A percentile compares a stretch with the other conserved stretches of the same genome.
Evolutionary conservation across 1,140 invertebrate species (phyloP).

Genomic region (Drosophila sp.): DNA sequence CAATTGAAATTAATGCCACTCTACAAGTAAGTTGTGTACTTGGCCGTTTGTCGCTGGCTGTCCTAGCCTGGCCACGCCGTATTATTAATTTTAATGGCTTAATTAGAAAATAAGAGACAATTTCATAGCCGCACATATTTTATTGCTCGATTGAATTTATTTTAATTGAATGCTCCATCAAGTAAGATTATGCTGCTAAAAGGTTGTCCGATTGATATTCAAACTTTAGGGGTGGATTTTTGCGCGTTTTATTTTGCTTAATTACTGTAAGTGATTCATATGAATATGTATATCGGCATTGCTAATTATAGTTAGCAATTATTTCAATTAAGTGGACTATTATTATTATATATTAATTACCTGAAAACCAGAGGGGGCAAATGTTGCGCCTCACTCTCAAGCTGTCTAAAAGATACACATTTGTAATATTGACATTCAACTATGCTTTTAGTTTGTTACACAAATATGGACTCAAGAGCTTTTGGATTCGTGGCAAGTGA

Average conservation of each 20-base stretch:
- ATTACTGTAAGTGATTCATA: neutral
- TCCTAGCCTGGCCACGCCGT: slow-evolving; percentile 37
- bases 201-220: neutral
- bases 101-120: slow-evolving; percentile 72
- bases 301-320: neutral
- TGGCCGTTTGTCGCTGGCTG: neutral
- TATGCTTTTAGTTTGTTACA: too few species aligned
- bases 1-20: slow-evolving; percentile 36
- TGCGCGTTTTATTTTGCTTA: neutral
- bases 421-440: too few species aligned
- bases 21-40: slow-evolving; percentile 3
- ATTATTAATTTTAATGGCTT: slow-evolving; percentile 76
- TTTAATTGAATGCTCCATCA: slow-evolving; percentile 43
- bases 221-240: neutral
- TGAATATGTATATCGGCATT: neutral
- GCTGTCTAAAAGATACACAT: too few species aligned
- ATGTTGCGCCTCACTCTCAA: too few species aligned
- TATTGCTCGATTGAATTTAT: slow-evolving; percentile 51
- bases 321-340: too few species aligned
- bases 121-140: slow-evolving; percentile 51
- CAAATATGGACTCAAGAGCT: too few species aligned
- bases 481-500: too few species aligned
- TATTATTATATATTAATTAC: too few species aligned
- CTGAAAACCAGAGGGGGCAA: too few species aligned
- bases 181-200: slow-evolving; percentile 18